These are phyloP conservation scores for Notospermus geniculatus DNA, from an alignment of 1,140 invertebrate species.

Conservation along the genomic window DNA sequence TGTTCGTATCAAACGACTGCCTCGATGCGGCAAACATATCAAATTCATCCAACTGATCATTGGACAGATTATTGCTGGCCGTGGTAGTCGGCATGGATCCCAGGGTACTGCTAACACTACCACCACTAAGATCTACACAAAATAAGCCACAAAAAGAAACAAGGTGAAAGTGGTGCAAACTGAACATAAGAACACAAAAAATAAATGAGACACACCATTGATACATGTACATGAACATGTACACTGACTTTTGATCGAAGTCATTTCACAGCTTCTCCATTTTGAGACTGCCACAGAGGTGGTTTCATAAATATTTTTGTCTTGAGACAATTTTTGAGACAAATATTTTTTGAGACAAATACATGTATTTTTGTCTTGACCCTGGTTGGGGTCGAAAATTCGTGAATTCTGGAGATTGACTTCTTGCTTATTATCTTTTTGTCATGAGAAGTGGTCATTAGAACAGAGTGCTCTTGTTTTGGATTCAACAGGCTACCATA, in stretches of 20 bases:
- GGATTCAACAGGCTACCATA: too few relatives aligned
- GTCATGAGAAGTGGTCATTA: too few relatives aligned
- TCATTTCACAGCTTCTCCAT: not conserved
- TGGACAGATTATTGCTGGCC: not conserved
- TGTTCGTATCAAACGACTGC: conserved; percentile 52
- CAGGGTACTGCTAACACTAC: not conserved
- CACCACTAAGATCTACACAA: not conserved
- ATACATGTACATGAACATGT: not conserved
- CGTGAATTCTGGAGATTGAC: too few relatives aligned
- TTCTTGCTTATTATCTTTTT: too few relatives aligned
- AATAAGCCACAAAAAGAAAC: conserved; percentile 1
- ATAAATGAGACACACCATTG: not conserved
- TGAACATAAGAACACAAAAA: not conserved
- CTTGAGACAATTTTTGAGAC: too few relatives aligned
- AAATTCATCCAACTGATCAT: conserved; percentile 67
- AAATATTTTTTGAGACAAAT: too few relatives aligned
- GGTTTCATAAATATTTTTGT: too few relatives aligned
- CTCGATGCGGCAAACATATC: conserved; percentile 89
- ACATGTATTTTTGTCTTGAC: too few relatives aligned
- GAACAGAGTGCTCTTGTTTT: too few relatives aligned
- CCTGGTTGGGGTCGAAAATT: too few relatives aligned
- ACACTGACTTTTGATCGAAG: not conserved
- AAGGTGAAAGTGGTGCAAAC: not conserved
- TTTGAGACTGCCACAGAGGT: not conserved
- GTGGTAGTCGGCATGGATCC: not conserved